Conservation (phyloP, 2,113 vertebrate species). For the Arizona elegans region DNA sequence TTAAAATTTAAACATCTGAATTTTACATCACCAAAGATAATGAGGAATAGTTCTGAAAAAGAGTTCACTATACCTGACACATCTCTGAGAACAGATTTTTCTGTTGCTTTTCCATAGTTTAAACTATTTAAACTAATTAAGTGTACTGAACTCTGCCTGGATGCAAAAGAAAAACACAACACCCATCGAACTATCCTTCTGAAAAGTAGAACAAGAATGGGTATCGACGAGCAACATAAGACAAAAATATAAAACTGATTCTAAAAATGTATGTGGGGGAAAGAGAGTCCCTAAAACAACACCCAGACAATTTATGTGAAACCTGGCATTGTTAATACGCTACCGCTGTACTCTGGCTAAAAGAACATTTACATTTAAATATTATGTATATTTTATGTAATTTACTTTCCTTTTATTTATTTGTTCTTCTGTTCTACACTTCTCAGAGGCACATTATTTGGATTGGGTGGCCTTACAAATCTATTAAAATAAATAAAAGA, state of each 20-base stretch:
- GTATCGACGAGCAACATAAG: background rate
- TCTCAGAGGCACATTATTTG: background rate
- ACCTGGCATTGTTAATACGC: background rate
- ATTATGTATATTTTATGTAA: background rate
- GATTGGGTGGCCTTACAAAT: background rate
- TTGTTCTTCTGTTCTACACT: background rate
- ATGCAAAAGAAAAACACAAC: background rate
- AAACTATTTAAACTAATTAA: too few relatives aligned
- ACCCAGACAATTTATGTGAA: background rate
- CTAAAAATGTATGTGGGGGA: background rate
- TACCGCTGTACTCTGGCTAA: background rate
- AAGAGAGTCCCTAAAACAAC: background rate
- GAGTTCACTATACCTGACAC: background rate
- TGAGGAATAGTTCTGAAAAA: background rate
- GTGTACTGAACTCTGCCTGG: background rate
- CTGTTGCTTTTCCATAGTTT: background rate
- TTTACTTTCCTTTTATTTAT: background rate
- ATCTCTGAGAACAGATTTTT: background rate
- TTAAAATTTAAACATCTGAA: background rate
- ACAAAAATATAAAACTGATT: background rate
- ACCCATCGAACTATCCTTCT: background rate
- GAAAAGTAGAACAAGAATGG: background rate
- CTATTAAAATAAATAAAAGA: background rate
- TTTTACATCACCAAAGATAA: background rate
- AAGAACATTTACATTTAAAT: background rate